Base-by-base conservation (phyloP, 2,113 vertebrate species). In the Oenanthe oenanthe region DNA sequence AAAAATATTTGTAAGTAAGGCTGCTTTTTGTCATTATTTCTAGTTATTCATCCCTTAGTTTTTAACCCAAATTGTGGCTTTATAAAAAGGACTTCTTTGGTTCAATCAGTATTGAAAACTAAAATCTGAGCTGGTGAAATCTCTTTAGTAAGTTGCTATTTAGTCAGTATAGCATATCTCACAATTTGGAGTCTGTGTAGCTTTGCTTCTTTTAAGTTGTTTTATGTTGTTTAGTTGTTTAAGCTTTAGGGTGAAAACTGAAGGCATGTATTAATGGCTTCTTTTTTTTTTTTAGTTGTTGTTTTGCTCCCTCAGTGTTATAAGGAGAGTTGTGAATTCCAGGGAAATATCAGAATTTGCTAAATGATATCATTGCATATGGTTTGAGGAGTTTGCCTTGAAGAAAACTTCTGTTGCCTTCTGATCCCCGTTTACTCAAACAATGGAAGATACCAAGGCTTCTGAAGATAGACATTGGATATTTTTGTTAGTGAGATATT, bases 31-130 rank as follows among this genome's bases (percentile, higher is more conserved):
- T 17, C 13, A 6, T 16, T 36, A 1, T 5, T 63, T 47, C 63
- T 5, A 4, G 0, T 78, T 60, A 12, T 25, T 75, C 29, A 2
- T 3, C 1, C 2, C 0, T 54, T 42, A 8, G 4, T 4, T 5
- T 68, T 73, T 73, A 7, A 62, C 4, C 10, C 7, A 22, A 74
- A 65, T 83, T 1, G 4, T 47, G 13, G 8, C 1, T 19, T 71
- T 51, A 8, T 18, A 7, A 17, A n/a, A 81, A 40, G 5, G 1
- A 36, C 2, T 65, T 36, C 2, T 54, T 2, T 50, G 25, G 16
- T 51, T 90, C 5, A 24, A 3, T 18, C 1, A 4, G 2, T 65
- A 7, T 48, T 14, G 31, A 43, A 73, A 82, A 26, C 5, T 42
- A 28, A 60, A 77, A n/a, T 4, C n/a, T 4, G 17, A 78, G 7